Conservation (phyloP, 2,888 invertebrate genomes). For the Dioctria rufipes region DNA sequence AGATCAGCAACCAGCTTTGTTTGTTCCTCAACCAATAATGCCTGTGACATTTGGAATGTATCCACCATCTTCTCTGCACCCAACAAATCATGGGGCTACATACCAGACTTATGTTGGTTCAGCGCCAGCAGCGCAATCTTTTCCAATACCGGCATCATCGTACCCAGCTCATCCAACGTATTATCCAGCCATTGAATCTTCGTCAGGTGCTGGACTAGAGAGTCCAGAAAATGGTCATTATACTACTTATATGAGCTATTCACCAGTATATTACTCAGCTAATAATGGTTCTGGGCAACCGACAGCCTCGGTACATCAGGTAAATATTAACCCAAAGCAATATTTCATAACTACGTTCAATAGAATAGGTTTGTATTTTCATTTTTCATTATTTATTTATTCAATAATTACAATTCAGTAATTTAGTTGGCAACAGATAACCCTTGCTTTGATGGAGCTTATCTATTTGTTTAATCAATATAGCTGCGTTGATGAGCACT, state of each 20-base stretch:
- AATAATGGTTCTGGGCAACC: conserved; percentile 30
- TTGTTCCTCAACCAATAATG: conserved; percentile 53
- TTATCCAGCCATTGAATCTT: conserved; percentile 50
- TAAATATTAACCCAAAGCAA: conserved; percentile 2
- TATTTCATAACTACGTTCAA: too few relatives aligned
- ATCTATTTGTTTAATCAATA: too few relatives aligned
- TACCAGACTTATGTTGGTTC: conserved; percentile 56
- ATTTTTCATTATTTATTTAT: not conserved
- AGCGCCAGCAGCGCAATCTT: conserved; percentile 51
- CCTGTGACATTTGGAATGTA: conserved; percentile 63
- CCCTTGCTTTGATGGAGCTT: too few relatives aligned
- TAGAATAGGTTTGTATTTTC: not conserved
- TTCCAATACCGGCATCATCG: conserved; percentile 54
- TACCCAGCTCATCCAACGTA: conserved; percentile 57
- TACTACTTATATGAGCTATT: conserved; percentile 52
- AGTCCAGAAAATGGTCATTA: conserved; percentile 47
- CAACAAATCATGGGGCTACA: conserved; percentile 43
- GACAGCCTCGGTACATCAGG: conserved; percentile 28
- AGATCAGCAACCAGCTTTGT: conserved; percentile 43
- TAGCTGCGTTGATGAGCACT: too few relatives aligned
- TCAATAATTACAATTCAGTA: too few relatives aligned
- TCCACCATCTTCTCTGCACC: conserved; percentile 61
- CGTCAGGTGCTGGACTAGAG: conserved; percentile 35
- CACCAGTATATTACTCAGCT: conserved; percentile 54
- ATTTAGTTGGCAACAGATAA: too few relatives aligned